Percentiles rank a stretch among this genome's conserved stretches.
Evolutionary conservation across 1,140 invertebrate species (phyloP).

Genomic region (Mamestra configurata): DNA sequence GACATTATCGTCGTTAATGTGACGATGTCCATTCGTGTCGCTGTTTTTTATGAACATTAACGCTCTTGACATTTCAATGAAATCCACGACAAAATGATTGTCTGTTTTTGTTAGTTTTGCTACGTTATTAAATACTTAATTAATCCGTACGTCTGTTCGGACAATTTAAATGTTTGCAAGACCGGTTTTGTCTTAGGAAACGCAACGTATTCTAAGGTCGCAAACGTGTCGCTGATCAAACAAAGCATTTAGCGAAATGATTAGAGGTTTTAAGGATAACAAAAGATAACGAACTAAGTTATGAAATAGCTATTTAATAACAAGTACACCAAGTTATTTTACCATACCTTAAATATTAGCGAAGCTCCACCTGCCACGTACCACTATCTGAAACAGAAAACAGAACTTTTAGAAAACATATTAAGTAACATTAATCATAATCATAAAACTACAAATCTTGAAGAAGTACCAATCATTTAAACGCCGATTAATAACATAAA

Average conservation of each 20-base stretch:
- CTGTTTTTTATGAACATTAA: slow-evolving; percentile 50
- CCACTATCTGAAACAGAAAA: slow-evolving; percentile 52
- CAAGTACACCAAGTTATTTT: neutral
- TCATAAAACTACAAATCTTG: slow-evolving; percentile 3
- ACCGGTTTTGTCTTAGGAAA: slow-evolving; percentile 5
- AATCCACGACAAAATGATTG: slow-evolving; percentile 36
- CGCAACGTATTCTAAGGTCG: neutral
- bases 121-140: slow-evolving; percentile 19
- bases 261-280: neutral
- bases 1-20: slow-evolving; percentile 34
- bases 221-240: neutral
- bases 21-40: slow-evolving; percentile 30
- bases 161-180: neutral
- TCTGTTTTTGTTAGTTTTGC: slow-evolving; percentile 30
- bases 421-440: slow-evolving; percentile 28
- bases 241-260: neutral
- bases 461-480: slow-evolving; percentile 35
- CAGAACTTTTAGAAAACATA: slow-evolving; percentile 30
- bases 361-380: slow-evolving; percentile 44
- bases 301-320: too few species aligned
- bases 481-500: slow-evolving; percentile 49
- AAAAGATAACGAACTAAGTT: too few species aligned
- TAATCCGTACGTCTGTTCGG: neutral
- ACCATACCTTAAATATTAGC: slow-evolving; percentile 53
- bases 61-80: slow-evolving; percentile 58